A percentile compares a stretch with the other conserved stretches of the same genome.
phyloP scores from a whole-genome alignment of 1,140 invertebrate genomes.

The Zaprionus lachaisei region DNA sequence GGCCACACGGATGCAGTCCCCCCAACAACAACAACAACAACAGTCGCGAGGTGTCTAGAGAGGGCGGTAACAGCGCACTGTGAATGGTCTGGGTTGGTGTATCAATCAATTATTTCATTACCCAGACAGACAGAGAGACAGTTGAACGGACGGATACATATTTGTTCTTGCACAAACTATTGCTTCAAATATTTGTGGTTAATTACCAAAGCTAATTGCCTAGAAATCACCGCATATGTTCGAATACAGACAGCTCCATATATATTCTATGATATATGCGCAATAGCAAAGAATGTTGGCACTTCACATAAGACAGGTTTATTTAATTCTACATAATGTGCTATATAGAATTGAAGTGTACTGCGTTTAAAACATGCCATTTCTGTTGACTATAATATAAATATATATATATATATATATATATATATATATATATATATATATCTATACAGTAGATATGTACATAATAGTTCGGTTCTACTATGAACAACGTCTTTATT shows the following conservation, averaged over 20 bases:
- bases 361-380: no score
- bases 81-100: slow-evolving; percentile 30
- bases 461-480: no score
- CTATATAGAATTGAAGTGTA: neutral
- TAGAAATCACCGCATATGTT: slow-evolving; percentile 32
- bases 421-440: no score
- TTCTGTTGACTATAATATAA: no score
- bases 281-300: neutral
- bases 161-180: slow-evolving; percentile 74
- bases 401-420: no score
- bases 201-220: slow-evolving; percentile 68
- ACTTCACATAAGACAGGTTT: neutral
- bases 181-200: slow-evolving; percentile 74
- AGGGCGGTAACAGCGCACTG: neutral
- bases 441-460: no score
- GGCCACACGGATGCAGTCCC: slow-evolving; percentile 61
- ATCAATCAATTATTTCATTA: slow-evolving; percentile 41
- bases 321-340: neutral
- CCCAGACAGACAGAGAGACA: neutral
- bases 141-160: neutral
- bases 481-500: no score
- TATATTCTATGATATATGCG: slow-evolving; percentile 3
- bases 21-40: neutral
- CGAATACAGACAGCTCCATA: slow-evolving; percentile 45
- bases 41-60: neutral